Evolutionary conservation across 2,888 invertebrate species (phyloP).

Genomic region (Hipparchia sbordonii): DNA sequence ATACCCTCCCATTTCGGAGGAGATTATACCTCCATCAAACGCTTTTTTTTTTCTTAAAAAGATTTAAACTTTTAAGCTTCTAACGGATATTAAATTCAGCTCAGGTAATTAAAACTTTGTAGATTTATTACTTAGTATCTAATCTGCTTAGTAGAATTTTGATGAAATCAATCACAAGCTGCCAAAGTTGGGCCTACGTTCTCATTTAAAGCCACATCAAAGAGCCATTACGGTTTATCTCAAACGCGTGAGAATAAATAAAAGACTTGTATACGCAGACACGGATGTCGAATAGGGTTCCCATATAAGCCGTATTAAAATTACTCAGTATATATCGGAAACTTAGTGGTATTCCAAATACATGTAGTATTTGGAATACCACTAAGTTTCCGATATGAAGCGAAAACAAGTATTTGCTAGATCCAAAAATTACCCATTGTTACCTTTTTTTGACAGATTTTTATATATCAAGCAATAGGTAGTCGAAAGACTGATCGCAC

Average conservation of each 20-base stretch:
- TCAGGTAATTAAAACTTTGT: constrained; percentile 52
- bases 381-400: background rate
- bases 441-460: too few species aligned
- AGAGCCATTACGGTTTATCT: constrained; percentile 79
- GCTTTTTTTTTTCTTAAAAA: background rate
- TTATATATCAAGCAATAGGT: too few species aligned
- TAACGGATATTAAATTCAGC: constrained; percentile 27
- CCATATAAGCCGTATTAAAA: background rate
- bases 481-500: too few species aligned
- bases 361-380: too few species aligned
- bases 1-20: background rate
- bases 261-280: constrained; percentile 71
- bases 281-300: constrained; percentile 49
- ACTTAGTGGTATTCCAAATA: too few species aligned
- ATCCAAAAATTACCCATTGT: background rate
- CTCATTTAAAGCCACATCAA: constrained; percentile 74
- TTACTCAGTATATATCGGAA: background rate
- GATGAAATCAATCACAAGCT: constrained; percentile 74
- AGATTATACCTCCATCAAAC: constrained; percentile 7
- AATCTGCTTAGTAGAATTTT: constrained; percentile 56
- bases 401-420: background rate
- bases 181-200: constrained; percentile 70
- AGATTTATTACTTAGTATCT: constrained; percentile 51
- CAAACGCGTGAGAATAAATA: constrained; percentile 78
- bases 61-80: background rate